Base-by-base conservation (phyloP, 2,113 vertebrate species). In the Chascanopsetta lugubris region DNA sequence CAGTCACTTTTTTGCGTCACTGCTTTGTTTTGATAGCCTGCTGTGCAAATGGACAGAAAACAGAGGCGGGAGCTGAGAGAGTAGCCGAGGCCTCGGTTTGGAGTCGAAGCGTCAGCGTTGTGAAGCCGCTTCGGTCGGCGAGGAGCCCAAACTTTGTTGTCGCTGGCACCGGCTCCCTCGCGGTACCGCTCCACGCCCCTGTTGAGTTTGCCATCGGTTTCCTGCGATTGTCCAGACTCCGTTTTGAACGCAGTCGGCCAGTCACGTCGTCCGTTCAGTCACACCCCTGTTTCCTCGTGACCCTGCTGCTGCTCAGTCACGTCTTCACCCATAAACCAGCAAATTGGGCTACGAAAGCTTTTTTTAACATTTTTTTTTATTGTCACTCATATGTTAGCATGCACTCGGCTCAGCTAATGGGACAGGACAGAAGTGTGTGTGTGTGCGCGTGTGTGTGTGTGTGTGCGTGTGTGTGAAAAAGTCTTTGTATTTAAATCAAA, bases 1-100 rank as follows among this genome's bases (percentile, higher is more conserved):
- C 61, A 40, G 29, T 86, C 78, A 74, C 79, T 86, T 81, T 88
- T 74, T 76, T n/a, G n/a, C 74, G 56, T 66, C 61, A n/a, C 61
- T 18, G 60, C 70, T 77, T 70, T 40, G 48, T 63, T 17, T 20
- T 15, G 50, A 66, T 36, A 56, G 17, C 22, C 32, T 48, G 4
- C 13, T 1, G 22, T 61, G 63, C 51, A 60, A 27, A 69, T n/a
- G 6, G 64, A 61, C 47, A 55, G 64, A 49, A 13, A 46, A 24
- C 1, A 18, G 30, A 8, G 34, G 36, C 8, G n/a, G 7, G 40
- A 8, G 12, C 32, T 40, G 34, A 18, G 40, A 58, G 24, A 3
- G 6, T 36, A 55, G 38, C 17, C 22, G 25, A 66, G 15, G 29
- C 15, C 27, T 36, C 18, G 20, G 53, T 48, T 38, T 49, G 47